Evolutionary conservation across 2,113 vertebrate species (phyloP).

Genomic region (Equus quagga): DNA sequence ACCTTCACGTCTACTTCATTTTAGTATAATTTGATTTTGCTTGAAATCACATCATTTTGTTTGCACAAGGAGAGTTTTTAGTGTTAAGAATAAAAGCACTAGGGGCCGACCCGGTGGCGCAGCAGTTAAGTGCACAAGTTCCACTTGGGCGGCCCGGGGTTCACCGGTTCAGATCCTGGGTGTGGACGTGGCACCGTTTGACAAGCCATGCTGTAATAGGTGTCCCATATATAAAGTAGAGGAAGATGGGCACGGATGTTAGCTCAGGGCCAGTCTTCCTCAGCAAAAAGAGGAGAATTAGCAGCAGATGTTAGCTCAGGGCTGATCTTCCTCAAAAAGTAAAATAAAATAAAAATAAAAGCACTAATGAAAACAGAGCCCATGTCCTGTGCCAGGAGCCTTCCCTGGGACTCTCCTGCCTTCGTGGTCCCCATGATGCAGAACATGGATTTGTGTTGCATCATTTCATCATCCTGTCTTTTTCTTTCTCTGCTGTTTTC

Average conservation of each 20-base stretch:
- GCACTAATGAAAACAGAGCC: conserved; percentile 41
- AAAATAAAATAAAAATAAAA: neutral
- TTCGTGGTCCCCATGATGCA: conserved; percentile 75
- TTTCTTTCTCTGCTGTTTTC: conserved; percentile 85
- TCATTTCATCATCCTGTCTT: conserved; percentile 83
- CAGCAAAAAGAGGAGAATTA: no score
- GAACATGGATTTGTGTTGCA: conserved; percentile 71
- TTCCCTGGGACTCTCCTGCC: conserved; percentile 40
- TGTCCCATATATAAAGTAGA: no score
- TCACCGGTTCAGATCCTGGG: no score
- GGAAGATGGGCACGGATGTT: no score
- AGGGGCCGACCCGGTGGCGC: no score
- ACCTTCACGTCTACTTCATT: conserved; percentile 74
- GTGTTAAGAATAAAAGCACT: neutral
- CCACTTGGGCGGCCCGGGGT: no score
- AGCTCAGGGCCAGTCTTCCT: no score
- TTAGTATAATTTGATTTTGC: conserved; percentile 81
- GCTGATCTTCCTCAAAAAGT: no score
- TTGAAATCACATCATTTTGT: conserved; percentile 72
- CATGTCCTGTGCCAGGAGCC: conserved; percentile 46
- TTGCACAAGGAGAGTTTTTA: conserved; percentile 44
- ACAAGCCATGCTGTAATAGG: no score
- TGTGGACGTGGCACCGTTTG: no score
- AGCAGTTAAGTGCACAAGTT: no score
- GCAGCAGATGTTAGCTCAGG: no score